Conservation (phyloP, 2,113 vertebrate species). For the Gavia stellata region DNA sequence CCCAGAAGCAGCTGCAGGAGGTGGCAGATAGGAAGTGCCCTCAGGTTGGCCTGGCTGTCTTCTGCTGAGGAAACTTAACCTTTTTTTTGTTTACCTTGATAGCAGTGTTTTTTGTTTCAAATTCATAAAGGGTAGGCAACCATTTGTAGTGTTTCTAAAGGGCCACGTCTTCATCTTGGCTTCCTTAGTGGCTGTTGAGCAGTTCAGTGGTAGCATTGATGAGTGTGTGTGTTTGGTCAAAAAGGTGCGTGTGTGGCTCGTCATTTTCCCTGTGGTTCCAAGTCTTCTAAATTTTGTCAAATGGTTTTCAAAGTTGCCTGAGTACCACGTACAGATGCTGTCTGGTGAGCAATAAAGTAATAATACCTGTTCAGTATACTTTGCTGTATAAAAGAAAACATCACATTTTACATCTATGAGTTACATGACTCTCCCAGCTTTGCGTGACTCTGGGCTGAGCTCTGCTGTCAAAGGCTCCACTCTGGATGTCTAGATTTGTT, state of each 20-base stretch:
- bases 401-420: background rate
- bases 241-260: background rate
- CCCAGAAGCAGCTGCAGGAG: background rate
- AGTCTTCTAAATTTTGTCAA: background rate
- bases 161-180: background rate
- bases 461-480: background rate
- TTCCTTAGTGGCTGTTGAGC: background rate
- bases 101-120: background rate
- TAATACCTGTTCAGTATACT: background rate
- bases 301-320: background rate
- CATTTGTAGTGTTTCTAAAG: background rate
- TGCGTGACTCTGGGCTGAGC: background rate
- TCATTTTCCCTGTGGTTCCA: background rate
- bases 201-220: background rate
- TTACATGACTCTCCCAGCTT: background rate
- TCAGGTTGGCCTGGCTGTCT: background rate
- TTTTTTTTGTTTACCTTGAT: background rate
- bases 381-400: background rate
- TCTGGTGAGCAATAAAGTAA: background rate
- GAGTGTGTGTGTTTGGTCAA: background rate
- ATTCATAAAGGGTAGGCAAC: background rate
- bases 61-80: background rate
- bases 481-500: background rate
- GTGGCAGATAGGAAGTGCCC: too few species aligned
- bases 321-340: fast-evolving